A percentile compares a stretch with the other conserved stretches of the same genome.
Conservation (phyloP, 2,113 vertebrate genomes). For the Actinemys pallida region DNA sequence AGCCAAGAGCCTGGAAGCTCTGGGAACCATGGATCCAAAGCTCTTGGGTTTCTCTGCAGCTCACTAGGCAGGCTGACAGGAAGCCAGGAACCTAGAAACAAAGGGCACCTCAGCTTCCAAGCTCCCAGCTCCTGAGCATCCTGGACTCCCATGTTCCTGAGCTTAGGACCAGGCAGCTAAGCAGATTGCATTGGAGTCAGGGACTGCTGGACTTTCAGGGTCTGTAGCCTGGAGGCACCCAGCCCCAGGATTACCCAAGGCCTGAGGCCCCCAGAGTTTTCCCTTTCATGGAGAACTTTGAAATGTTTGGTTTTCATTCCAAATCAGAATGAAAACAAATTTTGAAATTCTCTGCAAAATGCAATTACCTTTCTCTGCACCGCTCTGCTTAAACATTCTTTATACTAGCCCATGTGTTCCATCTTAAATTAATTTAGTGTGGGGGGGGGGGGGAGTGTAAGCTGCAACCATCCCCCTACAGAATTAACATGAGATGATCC, state of each 20-base stretch:
- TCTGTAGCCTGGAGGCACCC: neutral
- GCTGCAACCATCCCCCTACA: neutral
- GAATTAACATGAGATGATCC: neutral
- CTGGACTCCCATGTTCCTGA: neutral
- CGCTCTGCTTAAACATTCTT: neutral
- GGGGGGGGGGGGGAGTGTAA: neutral
- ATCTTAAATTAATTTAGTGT: neutral
- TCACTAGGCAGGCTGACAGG: neutral
- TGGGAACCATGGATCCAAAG: neutral
- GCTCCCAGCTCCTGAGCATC: neutral
- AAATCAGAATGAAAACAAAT: neutral
- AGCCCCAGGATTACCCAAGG: neutral
- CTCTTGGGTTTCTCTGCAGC: neutral
- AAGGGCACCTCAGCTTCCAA: neutral
- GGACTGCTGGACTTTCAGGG: neutral
- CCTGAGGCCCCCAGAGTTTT: no score
- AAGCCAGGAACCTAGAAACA: neutral
- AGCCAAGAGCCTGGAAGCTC: neutral
- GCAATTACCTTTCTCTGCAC: neutral
- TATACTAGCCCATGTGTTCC: neutral
- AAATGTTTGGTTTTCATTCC: neutral
- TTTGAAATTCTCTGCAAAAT: neutral
- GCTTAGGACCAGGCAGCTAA: neutral
- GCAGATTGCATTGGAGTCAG: neutral
- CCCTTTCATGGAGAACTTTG: neutral